Percentiles rank a stretch among this genome's conserved stretches.
These are phyloP conservation scores for Cheilosia scutellata DNA, from an alignment of 2,888 invertebrate species.

Conservation along the genomic window DNA sequence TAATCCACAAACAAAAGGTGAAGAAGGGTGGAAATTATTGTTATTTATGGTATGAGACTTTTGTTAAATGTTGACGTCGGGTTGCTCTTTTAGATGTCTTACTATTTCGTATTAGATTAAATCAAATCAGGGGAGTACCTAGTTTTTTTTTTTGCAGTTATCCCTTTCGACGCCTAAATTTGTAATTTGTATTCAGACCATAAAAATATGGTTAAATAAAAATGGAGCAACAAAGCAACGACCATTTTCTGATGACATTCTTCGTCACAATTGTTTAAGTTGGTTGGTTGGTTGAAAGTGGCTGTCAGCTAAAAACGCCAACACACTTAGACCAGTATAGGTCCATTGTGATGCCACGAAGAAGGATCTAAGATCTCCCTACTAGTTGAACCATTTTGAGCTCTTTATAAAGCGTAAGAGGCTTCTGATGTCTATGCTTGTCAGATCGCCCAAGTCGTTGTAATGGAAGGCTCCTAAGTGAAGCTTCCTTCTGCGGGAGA, in stretches of 20 bases:
- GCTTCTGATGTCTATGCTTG: too few species aligned
- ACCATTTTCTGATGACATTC: not conserved
- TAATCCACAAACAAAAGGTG: conserved; percentile 79
- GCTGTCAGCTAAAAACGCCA: too few species aligned
- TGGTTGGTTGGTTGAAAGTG: too few species aligned
- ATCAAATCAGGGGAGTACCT: conserved; percentile 29
- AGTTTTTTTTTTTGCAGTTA: conserved; percentile 41
- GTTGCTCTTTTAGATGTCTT: conserved; percentile 62
- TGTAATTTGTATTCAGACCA: conserved; percentile 55
- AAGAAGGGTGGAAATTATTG: conserved; percentile 84
- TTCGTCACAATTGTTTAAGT: not conserved
- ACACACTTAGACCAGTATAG: too few species aligned
- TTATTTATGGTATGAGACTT: conserved; percentile 82
- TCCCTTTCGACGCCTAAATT: conserved; percentile 56
- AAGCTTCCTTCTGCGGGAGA: too few species aligned
- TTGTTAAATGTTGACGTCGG: conserved; percentile 70
- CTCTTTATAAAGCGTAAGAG: too few species aligned
- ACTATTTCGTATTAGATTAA: conserved; percentile 54
- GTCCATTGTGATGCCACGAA: too few species aligned
- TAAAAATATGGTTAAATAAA: conserved; percentile 5
- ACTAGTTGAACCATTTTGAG: too few species aligned
- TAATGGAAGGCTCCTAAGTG: too few species aligned
- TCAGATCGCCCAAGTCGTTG: too few species aligned
- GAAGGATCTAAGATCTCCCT: too few species aligned
- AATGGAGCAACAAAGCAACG: not conserved